Conservation (phyloP, 2,113 vertebrate genomes). For the Oreotrochilus melanogaster region DNA sequence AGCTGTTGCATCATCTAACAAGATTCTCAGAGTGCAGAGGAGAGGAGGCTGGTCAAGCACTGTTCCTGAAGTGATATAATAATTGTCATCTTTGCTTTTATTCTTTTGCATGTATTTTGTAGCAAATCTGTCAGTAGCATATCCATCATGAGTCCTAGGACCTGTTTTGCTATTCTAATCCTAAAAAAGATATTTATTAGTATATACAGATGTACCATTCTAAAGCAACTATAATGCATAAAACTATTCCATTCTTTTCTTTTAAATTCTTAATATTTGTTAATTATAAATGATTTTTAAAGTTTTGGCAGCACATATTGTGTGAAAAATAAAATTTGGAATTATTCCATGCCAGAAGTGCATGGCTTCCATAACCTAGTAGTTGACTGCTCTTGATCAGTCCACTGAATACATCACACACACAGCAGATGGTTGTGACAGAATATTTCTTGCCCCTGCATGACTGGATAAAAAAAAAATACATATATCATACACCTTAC, state of each 20-base stretch:
- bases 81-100: background rate
- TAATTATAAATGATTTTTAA: background rate
- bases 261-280: background rate
- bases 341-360: background rate
- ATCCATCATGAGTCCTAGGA: background rate
- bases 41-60: background rate
- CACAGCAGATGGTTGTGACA: background rate
- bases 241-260: background rate
- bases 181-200: background rate
- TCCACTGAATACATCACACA: background rate
- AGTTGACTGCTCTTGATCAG: background rate
- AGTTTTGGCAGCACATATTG: background rate
- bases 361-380: background rate
- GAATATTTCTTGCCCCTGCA: background rate
- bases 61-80: background rate
- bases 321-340: background rate
- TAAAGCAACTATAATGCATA: no score
- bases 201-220: no score
- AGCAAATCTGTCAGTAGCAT: background rate
- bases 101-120: background rate
- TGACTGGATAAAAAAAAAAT: background rate
- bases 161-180: background rate
- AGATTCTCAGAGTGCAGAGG: background rate
- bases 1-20: background rate
- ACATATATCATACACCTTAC: rapidly evolving